Base-by-base conservation (phyloP, 2,797 vertebrate species). In the Fistularia tabacaria region DNA sequence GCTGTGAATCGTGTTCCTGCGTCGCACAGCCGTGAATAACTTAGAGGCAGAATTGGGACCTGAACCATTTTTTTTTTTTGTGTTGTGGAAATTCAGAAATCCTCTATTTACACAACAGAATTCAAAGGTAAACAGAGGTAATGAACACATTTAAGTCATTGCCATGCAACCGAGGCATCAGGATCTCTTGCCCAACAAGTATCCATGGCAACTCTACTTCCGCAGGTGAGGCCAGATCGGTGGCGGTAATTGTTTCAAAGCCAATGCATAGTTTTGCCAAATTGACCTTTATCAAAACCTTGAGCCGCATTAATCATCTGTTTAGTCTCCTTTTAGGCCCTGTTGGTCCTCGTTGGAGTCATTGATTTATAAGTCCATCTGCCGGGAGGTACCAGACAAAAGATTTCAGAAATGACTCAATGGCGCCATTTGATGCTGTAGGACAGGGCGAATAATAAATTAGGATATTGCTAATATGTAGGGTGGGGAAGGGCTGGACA, bases 211-310 rank as follows among this genome's bases (percentile, higher is more conserved):
- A 91, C 88, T 70, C 60, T 76, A 81, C 83, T 89, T 89, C 73
- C 77, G 80, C 84, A 85, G 80, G 79, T 85, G 73, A 77, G 66
- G 69, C 74, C 68, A 70, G 73, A 85, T 84, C 68, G 61, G 71
- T 38, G 55, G 45, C 82, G 74, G 89, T 89, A 92, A 90, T 91
- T 90, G 85, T 74, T 87, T 90, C 83, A 87, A 90, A 89, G 81
- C 49, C 5, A 64, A 87, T 90, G 87, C 88, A 91, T 90, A 87
- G 86, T 89, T 91, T 91, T 83, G 85, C 85, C 69, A 88, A 88
- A 90, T 87, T 90, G 88, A 91, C 89, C 89, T 92, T 91, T 91
- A 84, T 83, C 73, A 82, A 85, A 89, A 84, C 79, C 83, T 77
- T 79, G 83, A 79, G 85, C 76, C 80, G 73, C 86, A 90, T 90